These are phyloP conservation scores for Apamea crenata DNA, from an alignment of 2,888 invertebrate species.

Conservation along the genomic window DNA sequence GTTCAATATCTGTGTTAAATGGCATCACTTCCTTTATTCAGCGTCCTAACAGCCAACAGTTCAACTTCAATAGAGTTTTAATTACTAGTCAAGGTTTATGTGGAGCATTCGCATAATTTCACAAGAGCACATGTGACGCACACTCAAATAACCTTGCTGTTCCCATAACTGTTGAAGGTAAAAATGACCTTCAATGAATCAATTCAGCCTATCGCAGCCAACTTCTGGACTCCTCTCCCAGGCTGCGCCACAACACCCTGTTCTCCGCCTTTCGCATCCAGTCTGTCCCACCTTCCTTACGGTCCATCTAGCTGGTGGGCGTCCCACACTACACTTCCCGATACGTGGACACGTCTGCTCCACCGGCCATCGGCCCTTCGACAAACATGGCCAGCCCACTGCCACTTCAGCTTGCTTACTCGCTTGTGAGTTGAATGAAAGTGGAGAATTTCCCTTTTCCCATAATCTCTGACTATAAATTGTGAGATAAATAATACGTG, in stretches of 20 bases:
- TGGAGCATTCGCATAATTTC: slow-evolving; percentile 51
- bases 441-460: background rate
- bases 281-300: background rate
- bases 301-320: background rate
- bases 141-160: slow-evolving; percentile 32
- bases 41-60: background rate
- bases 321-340: background rate
- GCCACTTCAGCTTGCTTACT: background rate
- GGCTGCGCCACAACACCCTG: background rate
- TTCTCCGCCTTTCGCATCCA: background rate
- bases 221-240: background rate
- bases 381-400: background rate
- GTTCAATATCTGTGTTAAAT: background rate
- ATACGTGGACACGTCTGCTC: background rate
- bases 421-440: slow-evolving; percentile 31
- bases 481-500: background rate
- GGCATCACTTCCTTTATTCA: background rate
- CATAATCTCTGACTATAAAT: background rate
- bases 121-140: slow-evolving; percentile 55
- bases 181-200: background rate
- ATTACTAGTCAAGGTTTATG: slow-evolving; percentile 50
- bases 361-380: background rate
- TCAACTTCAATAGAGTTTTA: slow-evolving; percentile 32
- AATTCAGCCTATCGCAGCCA: background rate
- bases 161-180: slow-evolving; percentile 52